A percentile compares a stretch with the other conserved stretches of the same genome.
phyloP scores from a whole-genome alignment of 2,113 vertebrate species.

The Heterotis niloticus region DNA sequence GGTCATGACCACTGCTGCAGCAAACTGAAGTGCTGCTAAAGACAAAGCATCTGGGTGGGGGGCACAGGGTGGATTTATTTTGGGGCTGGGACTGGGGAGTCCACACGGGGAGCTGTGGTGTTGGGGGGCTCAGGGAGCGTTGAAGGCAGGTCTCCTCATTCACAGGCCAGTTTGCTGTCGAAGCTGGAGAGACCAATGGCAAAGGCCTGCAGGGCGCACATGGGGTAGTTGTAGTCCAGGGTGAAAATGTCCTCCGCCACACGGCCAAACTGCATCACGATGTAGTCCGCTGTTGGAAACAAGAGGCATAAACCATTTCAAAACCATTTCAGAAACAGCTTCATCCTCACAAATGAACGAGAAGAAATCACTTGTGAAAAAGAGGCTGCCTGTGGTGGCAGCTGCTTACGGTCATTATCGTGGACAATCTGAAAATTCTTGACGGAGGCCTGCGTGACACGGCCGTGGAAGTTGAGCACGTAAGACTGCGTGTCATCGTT shows the following conservation, averaged over 20 bases:
- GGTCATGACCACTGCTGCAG: neutral
- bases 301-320: conserved; percentile 11
- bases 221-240: conserved; percentile 91
- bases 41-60: too few relatives aligned
- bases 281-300: conserved; percentile 80
- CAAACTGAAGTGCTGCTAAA: neutral
- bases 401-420: conserved; percentile 84
- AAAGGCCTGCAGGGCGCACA: conserved; percentile 94
- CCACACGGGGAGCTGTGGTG: neutral
- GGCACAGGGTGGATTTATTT: neutral
- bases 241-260: conserved; percentile 94
- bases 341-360: too few relatives aligned
- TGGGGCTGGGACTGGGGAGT: neutral
- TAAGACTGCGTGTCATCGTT: conserved; percentile 96
- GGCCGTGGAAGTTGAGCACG: conserved; percentile 92
- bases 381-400: too few relatives aligned
- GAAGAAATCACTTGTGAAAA: too few relatives aligned
- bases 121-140: too few relatives aligned
- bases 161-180: conserved; percentile 93
- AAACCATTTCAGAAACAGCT: neutral
- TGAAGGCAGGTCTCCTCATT: conserved; percentile 58
- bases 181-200: conserved; percentile 95
- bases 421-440: conserved; percentile 99
- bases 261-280: conserved; percentile 96
- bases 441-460: conserved; percentile 92